Evolutionary conservation across 2,888 invertebrate genomes (phyloP).

Genomic region (Balanococcus diminutus): DNA sequence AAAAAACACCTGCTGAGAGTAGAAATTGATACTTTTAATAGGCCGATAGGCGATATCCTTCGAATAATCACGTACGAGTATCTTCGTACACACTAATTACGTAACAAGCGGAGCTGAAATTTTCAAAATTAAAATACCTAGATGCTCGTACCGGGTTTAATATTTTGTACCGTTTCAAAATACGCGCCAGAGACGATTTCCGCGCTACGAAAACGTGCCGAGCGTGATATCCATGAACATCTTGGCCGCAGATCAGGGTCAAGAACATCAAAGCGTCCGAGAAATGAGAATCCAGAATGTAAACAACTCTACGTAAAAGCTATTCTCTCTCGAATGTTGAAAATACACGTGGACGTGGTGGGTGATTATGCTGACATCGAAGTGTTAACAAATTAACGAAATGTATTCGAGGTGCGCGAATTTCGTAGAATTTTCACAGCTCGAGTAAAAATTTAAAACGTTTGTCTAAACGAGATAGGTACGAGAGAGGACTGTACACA

Average conservation of each 20-base stretch:
- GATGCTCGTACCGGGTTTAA: not conserved
- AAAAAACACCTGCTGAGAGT: not conserved
- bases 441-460: too few relatives aligned
- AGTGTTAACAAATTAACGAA: too few relatives aligned
- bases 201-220: not conserved
- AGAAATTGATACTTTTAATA: not conserved
- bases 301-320: not conserved
- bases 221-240: not conserved
- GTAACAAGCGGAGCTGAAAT: not conserved
- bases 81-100: not conserved
- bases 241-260: not conserved
- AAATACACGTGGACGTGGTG: not conserved
- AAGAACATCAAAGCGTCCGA: not conserved
- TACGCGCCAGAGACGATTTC: not conserved
- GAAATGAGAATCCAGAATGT: not conserved
- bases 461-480: not conserved
- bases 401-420: not conserved
- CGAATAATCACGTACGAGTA: not conserved
- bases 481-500: not conserved
- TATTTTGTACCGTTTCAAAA: not conserved
- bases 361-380: not conserved
- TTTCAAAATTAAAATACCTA: not conserved
- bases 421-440: not conserved
- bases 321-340: not conserved
- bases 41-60: conserved; percentile 3